Evolutionary conservation across 2,797 vertebrate genomes (phyloP).

Genomic region (Psittacula derbiana): DNA sequence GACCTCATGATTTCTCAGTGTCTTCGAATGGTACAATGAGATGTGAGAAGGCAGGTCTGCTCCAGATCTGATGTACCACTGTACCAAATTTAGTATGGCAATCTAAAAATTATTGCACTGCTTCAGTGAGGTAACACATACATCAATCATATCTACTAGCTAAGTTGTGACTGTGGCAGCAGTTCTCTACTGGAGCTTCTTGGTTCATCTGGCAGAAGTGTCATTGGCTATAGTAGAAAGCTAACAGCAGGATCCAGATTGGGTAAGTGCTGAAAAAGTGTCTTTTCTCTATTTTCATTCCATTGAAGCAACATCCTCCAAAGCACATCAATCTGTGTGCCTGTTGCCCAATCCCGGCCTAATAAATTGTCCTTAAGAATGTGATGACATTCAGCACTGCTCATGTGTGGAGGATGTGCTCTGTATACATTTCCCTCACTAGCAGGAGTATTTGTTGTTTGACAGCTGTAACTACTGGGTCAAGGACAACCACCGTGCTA

Average conservation of each 20-base stretch:
- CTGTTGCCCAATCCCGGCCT: background rate
- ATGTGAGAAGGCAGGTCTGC: background rate
- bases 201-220: background rate
- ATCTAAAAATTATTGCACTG: background rate
- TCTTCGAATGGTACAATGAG: background rate
- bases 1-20: background rate
- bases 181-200: background rate
- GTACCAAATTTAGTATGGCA: background rate
- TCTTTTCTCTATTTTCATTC: background rate
- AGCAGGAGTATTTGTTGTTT: background rate
- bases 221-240: background rate
- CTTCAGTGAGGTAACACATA: background rate
- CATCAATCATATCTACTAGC: background rate
- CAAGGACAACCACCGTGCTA: accelerated
- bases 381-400: background rate
- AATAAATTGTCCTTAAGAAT: background rate
- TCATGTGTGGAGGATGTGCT: background rate
- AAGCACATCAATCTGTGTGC: background rate
- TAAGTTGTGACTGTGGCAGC: background rate
- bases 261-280: background rate
- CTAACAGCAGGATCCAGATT: background rate
- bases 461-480: background rate
- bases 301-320: background rate
- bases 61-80: background rate
- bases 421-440: background rate